Evolutionary conservation across 1,140 invertebrate genomes (phyloP).

Genomic region (Chlorops oryzae): DNA sequence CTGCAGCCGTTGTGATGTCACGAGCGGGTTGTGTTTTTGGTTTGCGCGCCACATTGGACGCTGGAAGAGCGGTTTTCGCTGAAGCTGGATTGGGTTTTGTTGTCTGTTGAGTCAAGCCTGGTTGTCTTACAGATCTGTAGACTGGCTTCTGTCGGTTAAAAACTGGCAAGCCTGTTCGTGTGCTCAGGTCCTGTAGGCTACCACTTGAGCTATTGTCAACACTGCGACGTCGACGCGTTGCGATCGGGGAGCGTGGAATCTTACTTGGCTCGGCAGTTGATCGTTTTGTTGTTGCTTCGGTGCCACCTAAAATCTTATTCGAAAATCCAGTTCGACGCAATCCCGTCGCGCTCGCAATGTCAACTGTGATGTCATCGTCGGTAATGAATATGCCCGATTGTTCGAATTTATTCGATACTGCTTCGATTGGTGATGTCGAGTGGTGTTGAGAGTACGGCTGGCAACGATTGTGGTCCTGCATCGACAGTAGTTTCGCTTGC

Average conservation of each 20-base stretch:
- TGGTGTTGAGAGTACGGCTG: slow-evolving; percentile 25
- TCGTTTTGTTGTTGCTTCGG: neutral
- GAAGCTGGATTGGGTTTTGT: slow-evolving; percentile 6
- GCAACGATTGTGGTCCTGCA: slow-evolving; percentile 36
- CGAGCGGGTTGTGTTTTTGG: slow-evolving; percentile 19
- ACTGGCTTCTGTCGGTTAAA: slow-evolving; percentile 35
- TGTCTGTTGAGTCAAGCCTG: slow-evolving; percentile 14
- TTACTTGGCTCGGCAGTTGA: slow-evolving; percentile 21
- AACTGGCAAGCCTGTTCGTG: slow-evolving; percentile 21
- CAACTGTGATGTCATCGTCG: slow-evolving; percentile 55
- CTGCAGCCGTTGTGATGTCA: slow-evolving; percentile 54
- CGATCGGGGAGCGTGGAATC: slow-evolving; percentile 36
- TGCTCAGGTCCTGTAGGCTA: slow-evolving; percentile 34
- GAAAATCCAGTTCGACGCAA: slow-evolving; percentile 60
- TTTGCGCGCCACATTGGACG: slow-evolving; percentile 9
- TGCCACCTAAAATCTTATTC: slow-evolving; percentile 51
- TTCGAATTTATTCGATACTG: slow-evolving; percentile 28
- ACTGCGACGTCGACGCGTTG: slow-evolving; percentile 32
- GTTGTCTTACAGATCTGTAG: slow-evolving; percentile 42
- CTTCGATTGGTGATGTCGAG: neutral
- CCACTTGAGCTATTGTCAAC: slow-evolving; percentile 37
- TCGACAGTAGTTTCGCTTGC: no score
- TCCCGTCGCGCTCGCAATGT: slow-evolving; percentile 58
- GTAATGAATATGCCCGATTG: slow-evolving; percentile 47
- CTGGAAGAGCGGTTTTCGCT: neutral